Evolutionary conservation across 2,888 invertebrate genomes (phyloP).

Genomic region (Drosophila percnosoma): DNA sequence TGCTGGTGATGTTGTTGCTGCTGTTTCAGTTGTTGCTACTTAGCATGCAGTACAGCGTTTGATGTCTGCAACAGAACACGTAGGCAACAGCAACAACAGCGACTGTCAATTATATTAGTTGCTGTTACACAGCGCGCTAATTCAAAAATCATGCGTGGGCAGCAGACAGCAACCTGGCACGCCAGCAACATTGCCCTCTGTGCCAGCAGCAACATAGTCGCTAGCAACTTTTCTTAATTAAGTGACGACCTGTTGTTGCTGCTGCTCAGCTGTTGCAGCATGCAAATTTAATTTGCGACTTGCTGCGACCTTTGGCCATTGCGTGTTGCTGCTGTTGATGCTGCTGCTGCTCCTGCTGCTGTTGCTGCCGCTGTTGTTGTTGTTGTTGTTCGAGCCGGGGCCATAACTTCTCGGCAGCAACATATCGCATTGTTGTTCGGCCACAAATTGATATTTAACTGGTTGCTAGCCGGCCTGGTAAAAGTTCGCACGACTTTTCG

Average conservation of each 20-base stretch:
- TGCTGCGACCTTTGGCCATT: slow-evolving; percentile 58
- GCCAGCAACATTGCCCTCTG: slow-evolving; percentile 59
- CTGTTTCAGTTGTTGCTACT: slow-evolving; percentile 47
- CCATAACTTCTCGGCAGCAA: slow-evolving; percentile 59
- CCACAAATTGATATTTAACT: slow-evolving; percentile 61
- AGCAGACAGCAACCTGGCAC: slow-evolving; percentile 55
- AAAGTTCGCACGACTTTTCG: slow-evolving; percentile 64
- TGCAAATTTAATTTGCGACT: slow-evolving; percentile 78
- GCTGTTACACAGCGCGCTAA: slow-evolving; percentile 76
- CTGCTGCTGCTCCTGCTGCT: slow-evolving; percentile 19
- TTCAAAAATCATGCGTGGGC: slow-evolving; percentile 84
- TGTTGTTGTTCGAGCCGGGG: slow-evolving; percentile 22
- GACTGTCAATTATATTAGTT: slow-evolving; percentile 78
- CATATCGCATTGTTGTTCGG: slow-evolving; percentile 55
- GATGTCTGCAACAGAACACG: slow-evolving; percentile 75
- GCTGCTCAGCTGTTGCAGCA: slow-evolving; percentile 55
- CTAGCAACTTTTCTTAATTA: slow-evolving; percentile 72
- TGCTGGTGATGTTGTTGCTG: slow-evolving; percentile 25
- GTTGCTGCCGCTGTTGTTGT: slow-evolving; percentile 35
- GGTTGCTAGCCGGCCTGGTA: slow-evolving; percentile 26
- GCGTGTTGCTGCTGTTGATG: slow-evolving; percentile 49
- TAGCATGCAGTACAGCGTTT: slow-evolving; percentile 72
- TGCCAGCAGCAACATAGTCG: slow-evolving; percentile 58
- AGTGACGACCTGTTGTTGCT: slow-evolving; percentile 70
- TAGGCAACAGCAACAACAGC: slow-evolving; percentile 61